A percentile compares a stretch with the other conserved stretches of the same genome.
These are phyloP conservation scores for Mormyrus iriodes DNA, from an alignment of 2,113 vertebrate species.

Conservation along the genomic window DNA sequence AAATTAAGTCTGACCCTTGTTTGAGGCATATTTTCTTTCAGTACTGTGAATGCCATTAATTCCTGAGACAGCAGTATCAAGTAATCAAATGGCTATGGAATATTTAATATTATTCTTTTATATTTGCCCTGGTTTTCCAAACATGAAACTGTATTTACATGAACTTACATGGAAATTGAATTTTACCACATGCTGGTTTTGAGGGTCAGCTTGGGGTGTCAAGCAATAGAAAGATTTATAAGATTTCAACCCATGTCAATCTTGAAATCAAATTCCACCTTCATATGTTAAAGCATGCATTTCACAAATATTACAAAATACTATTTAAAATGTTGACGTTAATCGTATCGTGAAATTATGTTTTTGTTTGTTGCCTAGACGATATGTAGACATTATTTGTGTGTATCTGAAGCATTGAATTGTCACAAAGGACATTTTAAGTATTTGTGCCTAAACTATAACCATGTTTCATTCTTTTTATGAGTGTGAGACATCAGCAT, in stretches of 20 bases:
- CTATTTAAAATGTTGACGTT: conserved; percentile 66
- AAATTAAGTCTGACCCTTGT: not conserved
- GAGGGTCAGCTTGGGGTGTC: conserved; percentile 44
- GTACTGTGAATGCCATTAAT: not conserved
- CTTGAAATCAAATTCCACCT: conserved; percentile 54
- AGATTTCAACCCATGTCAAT: conserved; percentile 51
- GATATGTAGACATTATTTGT: conserved; percentile 67
- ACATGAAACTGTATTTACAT: not conserved
- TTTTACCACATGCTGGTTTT: not conserved
- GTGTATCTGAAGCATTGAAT: conserved; percentile 64
- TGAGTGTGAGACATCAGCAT: conserved; percentile 32
- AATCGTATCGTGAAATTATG: conserved; percentile 71
- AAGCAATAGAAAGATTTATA: conserved; percentile 47
- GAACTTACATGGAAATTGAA: not conserved
- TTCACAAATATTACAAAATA: conserved; percentile 69
- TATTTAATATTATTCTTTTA: not conserved
- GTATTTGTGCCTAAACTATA: conserved; percentile 84
- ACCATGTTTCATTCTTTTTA: conserved; percentile 62
- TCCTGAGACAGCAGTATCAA: not conserved
- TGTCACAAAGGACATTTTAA: conserved; percentile 67
- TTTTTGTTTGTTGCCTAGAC: conserved; percentile 68
- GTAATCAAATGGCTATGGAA: not conserved
- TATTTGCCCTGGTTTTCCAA: not conserved
- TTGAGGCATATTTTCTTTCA: not conserved
- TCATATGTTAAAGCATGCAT: conserved; percentile 71